Conservation (phyloP, 1,140 invertebrate species). For the Platorchestia sp. region DNA sequence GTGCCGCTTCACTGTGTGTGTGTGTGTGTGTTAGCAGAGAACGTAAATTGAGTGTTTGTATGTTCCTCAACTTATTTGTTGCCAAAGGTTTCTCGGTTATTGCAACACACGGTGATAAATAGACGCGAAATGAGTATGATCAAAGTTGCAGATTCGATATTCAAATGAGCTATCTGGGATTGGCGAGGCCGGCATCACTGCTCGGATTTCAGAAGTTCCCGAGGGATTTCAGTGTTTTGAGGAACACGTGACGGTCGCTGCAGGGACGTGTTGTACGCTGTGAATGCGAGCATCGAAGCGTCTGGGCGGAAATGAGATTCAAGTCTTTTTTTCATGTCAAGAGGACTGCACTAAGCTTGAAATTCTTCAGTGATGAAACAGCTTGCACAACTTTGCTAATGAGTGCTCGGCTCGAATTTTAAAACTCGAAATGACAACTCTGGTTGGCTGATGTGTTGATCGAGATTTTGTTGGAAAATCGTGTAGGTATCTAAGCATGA, state of each 20-base stretch:
- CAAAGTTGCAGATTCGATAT: not conserved
- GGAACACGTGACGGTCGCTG: not conserved
- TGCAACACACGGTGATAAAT: not conserved
- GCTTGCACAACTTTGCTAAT: not conserved
- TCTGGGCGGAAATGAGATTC: not conserved
- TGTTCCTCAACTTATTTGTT: not conserved
- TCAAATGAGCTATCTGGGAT: not conserved
- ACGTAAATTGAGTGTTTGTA: not conserved
- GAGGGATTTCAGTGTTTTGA: not conserved
- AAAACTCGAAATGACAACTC: not conserved
- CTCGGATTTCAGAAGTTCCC: not conserved
- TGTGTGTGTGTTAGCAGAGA: not conserved
- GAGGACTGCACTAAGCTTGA: not conserved
- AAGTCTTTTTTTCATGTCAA: not conserved
- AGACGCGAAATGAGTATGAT: not conserved
- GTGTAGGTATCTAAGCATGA: too few relatives aligned
- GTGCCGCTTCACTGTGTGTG: not conserved
- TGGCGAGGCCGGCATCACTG: too few relatives aligned
- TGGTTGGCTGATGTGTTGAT: not conserved
- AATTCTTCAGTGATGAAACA: not conserved
- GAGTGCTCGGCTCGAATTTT: not conserved
- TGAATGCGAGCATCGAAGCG: not conserved
- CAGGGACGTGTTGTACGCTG: not conserved
- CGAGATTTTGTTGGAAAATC: too few relatives aligned
- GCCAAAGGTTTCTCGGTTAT: not conserved